These are phyloP conservation scores for Anguilla obscura DNA, from an alignment of 2,797 vertebrate genomes.

Conservation along the genomic window DNA sequence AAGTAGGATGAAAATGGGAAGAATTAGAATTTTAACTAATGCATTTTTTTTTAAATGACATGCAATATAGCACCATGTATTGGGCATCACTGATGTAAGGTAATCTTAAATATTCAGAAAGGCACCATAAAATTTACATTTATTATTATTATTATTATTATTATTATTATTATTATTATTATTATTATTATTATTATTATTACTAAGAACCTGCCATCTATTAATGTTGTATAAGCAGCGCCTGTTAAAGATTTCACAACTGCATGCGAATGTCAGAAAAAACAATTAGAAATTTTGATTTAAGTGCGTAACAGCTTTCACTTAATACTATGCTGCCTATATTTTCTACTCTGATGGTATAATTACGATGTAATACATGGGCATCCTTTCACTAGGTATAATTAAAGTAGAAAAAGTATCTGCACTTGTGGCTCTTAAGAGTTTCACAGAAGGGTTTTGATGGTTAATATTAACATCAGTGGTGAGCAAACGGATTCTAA, in stretches of 20 bases:
- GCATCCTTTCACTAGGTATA: background rate
- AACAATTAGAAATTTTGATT: background rate
- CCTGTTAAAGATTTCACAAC: background rate
- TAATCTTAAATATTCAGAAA: no score
- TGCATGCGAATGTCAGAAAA: constrained; percentile 42
- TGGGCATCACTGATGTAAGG: no score
- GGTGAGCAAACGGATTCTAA: no score
- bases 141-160: no score
- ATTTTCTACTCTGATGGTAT: background rate
- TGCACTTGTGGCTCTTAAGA: background rate
- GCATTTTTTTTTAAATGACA: no score
- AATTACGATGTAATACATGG: background rate
- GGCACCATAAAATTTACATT: no score
- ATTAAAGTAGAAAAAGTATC: background rate
- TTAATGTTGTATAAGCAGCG: constrained; percentile 4
- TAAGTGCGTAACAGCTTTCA: background rate
- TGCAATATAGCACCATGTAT: no score
- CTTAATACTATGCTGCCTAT: background rate
- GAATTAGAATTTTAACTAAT: no score
- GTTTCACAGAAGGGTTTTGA: background rate
- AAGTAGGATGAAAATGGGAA: no score
- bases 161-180: no score
- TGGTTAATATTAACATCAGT: background rate
- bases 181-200: no score
- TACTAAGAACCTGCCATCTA: constrained; percentile 58